Percentiles rank a stretch among this genome's conserved stretches.
Conservation (phyloP, 2,888 invertebrate species). For the Latrodectus hesperus region DNA sequence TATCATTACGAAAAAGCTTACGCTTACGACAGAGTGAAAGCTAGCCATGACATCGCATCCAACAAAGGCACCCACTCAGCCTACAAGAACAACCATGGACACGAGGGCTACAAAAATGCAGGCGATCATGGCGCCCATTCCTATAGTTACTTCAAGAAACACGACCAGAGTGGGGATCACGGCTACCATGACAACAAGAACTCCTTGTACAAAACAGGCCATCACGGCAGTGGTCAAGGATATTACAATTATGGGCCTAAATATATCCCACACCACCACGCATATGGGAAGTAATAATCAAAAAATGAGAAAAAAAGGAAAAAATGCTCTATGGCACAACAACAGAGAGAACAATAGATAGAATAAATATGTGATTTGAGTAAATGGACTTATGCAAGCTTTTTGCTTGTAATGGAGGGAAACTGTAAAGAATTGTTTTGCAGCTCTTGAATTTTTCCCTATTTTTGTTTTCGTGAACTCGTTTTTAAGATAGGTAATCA, state of each 20-base stretch:
- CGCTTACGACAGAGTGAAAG: slow-evolving; percentile 57
- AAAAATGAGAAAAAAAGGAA: slow-evolving; percentile 1
- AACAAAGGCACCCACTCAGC: slow-evolving; percentile 35
- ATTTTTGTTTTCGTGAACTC: too few species aligned
- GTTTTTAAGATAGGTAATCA: too few species aligned
- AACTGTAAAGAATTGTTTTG: not conserved
- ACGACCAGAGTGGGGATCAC: slow-evolving; percentile 25
- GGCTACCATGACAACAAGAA: slow-evolving; percentile 38
- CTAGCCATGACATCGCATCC: slow-evolving; percentile 53
- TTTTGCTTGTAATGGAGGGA: not conserved
- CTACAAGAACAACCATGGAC: slow-evolving; percentile 36
- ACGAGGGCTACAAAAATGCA: slow-evolving; percentile 41
- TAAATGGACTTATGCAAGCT: not conserved
- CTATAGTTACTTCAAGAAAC: slow-evolving; percentile 57
- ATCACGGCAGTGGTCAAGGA: slow-evolving; percentile 38
- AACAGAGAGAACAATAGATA: not conserved
- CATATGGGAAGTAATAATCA: slow-evolving; percentile 30
- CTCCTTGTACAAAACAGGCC: slow-evolving; percentile 26
- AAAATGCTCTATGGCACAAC: not conserved
- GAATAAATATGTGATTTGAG: not conserved
- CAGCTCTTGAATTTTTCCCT: too few species aligned
- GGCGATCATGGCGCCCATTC: slow-evolving; percentile 46
- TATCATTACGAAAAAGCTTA: slow-evolving; percentile 66
- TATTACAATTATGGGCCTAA: slow-evolving; percentile 41
- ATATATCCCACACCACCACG: slow-evolving; percentile 25